Conservation (phyloP, 2,113 vertebrate species). For the Numida meleagris region DNA sequence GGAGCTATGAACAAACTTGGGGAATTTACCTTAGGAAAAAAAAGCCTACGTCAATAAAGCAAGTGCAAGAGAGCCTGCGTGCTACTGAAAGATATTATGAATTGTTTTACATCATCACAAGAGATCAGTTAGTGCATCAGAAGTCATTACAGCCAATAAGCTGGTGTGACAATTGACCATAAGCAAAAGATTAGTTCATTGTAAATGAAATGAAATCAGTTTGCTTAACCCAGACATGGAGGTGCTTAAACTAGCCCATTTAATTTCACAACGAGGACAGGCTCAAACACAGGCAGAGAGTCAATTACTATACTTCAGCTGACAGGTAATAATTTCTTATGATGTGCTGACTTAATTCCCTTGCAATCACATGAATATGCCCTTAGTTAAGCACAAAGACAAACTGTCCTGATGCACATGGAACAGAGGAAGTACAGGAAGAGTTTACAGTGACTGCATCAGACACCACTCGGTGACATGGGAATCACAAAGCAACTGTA, state of each 20-base stretch:
- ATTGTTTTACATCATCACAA: neutral
- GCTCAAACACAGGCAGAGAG: slow-evolving; percentile 31
- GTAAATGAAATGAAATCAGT: neutral
- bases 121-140: neutral
- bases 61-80: neutral
- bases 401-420: neutral
- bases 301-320: slow-evolving; percentile 46
- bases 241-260: neutral
- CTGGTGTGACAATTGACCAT: neutral
- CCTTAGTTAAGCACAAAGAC: slow-evolving; percentile 32
- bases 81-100: neutral
- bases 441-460: neutral
- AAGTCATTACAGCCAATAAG: slow-evolving; percentile 6
- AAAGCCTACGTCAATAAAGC: neutral
- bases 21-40: neutral
- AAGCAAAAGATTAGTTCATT: neutral
- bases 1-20: neutral
- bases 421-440: neutral
- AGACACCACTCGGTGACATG: neutral
- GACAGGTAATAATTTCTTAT: slow-evolving; percentile 53
- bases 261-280: slow-evolving; percentile 57
- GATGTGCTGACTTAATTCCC: slow-evolving; percentile 43
- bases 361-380: slow-evolving; percentile 28
- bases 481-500: neutral
- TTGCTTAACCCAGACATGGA: slow-evolving; percentile 31